Percentiles rank a stretch among this genome's conserved stretches.
Conservation (phyloP, 2,113 vertebrate species). For the Rhinopithecus roxellana region DNA sequence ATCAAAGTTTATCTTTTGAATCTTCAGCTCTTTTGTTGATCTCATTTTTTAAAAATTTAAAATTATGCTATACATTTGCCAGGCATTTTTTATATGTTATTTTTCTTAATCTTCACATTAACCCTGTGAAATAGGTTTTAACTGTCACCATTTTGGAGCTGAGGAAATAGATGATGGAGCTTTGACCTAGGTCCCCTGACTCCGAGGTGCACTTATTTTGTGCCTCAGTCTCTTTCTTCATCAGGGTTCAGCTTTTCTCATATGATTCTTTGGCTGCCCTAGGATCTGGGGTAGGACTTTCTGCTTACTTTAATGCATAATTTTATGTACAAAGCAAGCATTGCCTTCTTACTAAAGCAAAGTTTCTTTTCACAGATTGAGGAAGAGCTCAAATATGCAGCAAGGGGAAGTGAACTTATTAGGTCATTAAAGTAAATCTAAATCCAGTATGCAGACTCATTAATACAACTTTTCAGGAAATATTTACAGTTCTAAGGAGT, state of each 20-base stretch:
- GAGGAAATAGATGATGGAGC: not conserved
- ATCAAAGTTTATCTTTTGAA: constrained; percentile 30
- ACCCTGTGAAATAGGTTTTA: not conserved
- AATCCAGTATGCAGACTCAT: not conserved
- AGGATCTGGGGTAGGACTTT: not conserved
- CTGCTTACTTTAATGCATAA: not conserved
- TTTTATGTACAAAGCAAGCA: not conserved
- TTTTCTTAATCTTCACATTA: not conserved
- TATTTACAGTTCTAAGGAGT: not conserved
- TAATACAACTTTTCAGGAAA: constrained; percentile 11
- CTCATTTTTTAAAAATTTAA: not conserved
- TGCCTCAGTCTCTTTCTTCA: not conserved
- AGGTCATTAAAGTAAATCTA: constrained; percentile 7
- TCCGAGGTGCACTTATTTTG: not conserved
- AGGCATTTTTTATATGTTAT: not conserved
- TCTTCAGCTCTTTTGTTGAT: not conserved
- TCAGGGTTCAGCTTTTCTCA: not conserved
- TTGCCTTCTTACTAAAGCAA: not conserved
- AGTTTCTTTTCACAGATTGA: constrained; percentile 29
- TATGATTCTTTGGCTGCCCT: not conserved
- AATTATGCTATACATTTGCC: not conserved
- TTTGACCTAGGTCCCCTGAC: not conserved
- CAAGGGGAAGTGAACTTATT: not conserved
- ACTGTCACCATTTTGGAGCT: not conserved
- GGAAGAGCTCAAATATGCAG: not conserved